Base-by-base conservation (phyloP, 2,888 invertebrate species). In the Nematopogon swammerdamellus region DNA sequence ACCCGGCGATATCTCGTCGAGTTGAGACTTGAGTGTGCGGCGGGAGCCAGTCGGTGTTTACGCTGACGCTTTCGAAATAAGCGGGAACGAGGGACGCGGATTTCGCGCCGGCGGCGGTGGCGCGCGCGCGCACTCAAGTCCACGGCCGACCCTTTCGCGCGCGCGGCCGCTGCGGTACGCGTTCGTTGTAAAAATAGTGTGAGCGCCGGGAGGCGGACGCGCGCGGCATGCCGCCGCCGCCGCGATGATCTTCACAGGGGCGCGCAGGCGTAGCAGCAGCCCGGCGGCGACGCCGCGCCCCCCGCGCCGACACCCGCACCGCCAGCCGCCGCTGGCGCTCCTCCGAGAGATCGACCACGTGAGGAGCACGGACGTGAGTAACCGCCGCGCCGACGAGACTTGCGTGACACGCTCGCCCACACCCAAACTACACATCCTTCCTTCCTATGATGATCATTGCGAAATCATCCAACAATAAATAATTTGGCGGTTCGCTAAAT, bases 241-340 rank as follows among this genome's bases (percentile, higher is more conserved):
- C 64, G 63, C 69, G 72, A 80, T 80, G 80, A 80, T 80, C 67
- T 80, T 80, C 71, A 80, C 79, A 63, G 75, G 76, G 73, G 74
- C 73, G 68, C 79, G 79, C 60, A 75, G 80, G 56, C 75, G 76
- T 63, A 60, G 70, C 60, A 70, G 75, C 66, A 67, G 75, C 62
- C 72, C 75, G 64, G 71, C 70, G 57, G 63, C 60, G 60, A 57
- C 63, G 54, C 64, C 60, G 29, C 62, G 61, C 63, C 60, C 61
- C 63, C 64, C 56, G 58, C 58, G 53, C 52, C 56, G 58, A 58
- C 54, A 59, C 61, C 67, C 62, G 63, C 62, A 46, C 6, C 47
- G 44, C 63, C 63, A 64, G 61, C 64, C 45, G 53, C 61, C 59
- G 61, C 58, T 65, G 58, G 59, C 57, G 58, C 64, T 58, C 49